Conservation (phyloP, 2,113 vertebrate genomes). For the Saccopteryx bilineata region DNA sequence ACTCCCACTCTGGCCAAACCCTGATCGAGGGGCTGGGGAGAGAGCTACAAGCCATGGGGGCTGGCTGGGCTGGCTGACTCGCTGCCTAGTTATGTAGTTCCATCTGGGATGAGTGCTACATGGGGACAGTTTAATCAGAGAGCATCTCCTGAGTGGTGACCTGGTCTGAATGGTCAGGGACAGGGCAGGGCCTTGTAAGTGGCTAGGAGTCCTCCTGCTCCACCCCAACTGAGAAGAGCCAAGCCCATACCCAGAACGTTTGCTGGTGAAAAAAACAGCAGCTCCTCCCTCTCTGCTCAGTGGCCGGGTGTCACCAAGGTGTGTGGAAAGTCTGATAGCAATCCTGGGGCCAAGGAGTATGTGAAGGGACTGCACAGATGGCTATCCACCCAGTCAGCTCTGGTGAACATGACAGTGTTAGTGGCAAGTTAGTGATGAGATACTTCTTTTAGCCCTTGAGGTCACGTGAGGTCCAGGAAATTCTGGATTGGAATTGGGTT, state of each 20-base stretch:
- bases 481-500: background rate
- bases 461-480: background rate
- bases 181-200: background rate
- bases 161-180: background rate
- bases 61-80: accelerated
- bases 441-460: background rate
- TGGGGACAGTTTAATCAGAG: background rate
- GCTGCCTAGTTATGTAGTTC: accelerated
- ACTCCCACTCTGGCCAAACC: accelerated
- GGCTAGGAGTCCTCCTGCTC: background rate
- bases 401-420: too few species aligned
- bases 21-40: accelerated
- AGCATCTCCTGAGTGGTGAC: background rate
- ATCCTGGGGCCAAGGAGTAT: accelerated
- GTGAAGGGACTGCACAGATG: accelerated
- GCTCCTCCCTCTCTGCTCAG: accelerated
- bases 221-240: background rate
- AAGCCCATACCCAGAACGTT: too few species aligned
- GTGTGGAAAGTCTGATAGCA: accelerated
- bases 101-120: too few species aligned
- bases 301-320: accelerated
- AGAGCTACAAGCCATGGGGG: accelerated
- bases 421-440: background rate
- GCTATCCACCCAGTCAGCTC: background rate
- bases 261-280: too few species aligned